These are phyloP conservation scores for Allophyes oxyacanthae DNA, from an alignment of 2,888 invertebrate species.

Conservation along the genomic window DNA sequence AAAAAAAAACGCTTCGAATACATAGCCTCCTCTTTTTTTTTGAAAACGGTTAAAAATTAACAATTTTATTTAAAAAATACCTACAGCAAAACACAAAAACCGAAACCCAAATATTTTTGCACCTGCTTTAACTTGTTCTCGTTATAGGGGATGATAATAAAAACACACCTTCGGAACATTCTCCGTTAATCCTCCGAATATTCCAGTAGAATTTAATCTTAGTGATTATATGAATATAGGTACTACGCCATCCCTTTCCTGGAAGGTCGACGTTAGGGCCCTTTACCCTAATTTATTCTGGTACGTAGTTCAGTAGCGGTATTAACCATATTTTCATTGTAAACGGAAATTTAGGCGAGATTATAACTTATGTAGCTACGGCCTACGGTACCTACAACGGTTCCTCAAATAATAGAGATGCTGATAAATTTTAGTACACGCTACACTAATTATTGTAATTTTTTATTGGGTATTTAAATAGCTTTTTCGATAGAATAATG, in stretches of 20 bases:
- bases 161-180: conserved; percentile 55
- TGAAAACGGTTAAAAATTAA: too few relatives aligned
- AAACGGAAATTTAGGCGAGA: conserved; percentile 39
- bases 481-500: too few relatives aligned
- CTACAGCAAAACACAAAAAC: conserved; percentile 5
- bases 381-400: too few relatives aligned
- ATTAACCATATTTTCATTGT: conserved; percentile 57
- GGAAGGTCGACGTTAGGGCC: conserved; percentile 57
- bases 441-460: not conserved
- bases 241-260: conserved; percentile 48
- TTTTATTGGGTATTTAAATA: not conserved
- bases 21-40: too few relatives aligned
- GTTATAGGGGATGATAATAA: conserved; percentile 51
- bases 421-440: conserved; percentile 20
- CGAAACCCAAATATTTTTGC: conserved; percentile 22
- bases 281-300: conserved; percentile 62
- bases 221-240: conserved; percentile 64
- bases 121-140: conserved; percentile 35
- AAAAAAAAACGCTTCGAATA: too few relatives aligned
- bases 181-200: conserved; percentile 62
- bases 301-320: conserved; percentile 40
- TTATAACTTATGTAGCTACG: conserved; percentile 40
- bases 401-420: conserved; percentile 39
- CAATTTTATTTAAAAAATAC: conserved; percentile 24
- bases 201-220: conserved; percentile 68